Conservation (phyloP, 1,140 invertebrate species). For the Wiebesia pumilae region DNA sequence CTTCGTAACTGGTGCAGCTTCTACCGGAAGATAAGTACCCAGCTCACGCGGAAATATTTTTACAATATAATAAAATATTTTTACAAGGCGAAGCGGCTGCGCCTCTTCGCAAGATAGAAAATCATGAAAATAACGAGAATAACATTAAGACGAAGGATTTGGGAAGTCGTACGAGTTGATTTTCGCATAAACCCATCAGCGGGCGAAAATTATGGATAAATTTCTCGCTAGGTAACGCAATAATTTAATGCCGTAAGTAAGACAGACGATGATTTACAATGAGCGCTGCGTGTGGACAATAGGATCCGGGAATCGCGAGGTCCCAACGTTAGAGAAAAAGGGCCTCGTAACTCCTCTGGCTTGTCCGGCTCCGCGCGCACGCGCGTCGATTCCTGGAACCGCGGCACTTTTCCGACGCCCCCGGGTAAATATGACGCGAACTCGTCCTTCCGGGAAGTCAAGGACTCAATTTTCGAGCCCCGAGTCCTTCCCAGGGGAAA, state of each 20-base stretch:
- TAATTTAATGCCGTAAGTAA: neutral
- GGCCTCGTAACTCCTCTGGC: neutral
- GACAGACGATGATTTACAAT: slow-evolving; percentile 12
- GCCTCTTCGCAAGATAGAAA: no score
- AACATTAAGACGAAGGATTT: neutral
- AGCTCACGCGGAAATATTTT: no score
- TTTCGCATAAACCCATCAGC: slow-evolving; percentile 24
- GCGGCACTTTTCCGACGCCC: neutral
- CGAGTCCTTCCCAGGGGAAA: no score
- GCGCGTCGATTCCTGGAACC: neutral
- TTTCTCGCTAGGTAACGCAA: neutral
- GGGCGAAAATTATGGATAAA: slow-evolving; percentile 7
- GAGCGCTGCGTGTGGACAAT: neutral
- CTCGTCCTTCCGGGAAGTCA: neutral
- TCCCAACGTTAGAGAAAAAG: neutral
- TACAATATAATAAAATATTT: no score
- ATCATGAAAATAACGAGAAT: neutral
- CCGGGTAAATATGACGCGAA: neutral
- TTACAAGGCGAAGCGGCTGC: no score
- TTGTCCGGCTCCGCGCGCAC: neutral
- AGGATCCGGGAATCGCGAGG: neutral
- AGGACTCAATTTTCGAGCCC: no score
- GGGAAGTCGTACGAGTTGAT: neutral
- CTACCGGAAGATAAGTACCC: no score
- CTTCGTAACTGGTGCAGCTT: no score